phyloP scores from a whole-genome alignment of 2,888 invertebrate species.

The Brachynemurus nebulosus region DNA sequence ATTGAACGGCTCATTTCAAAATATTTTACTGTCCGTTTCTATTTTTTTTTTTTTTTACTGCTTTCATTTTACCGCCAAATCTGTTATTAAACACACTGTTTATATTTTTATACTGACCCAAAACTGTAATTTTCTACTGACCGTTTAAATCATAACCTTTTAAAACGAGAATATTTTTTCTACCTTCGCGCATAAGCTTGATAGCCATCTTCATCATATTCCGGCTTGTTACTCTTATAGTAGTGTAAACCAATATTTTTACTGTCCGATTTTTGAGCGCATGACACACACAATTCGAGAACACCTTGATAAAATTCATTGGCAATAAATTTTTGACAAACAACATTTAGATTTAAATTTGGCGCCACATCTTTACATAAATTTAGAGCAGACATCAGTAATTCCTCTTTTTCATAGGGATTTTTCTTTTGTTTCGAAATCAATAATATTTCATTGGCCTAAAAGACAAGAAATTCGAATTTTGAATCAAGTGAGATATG shows the following conservation, averaged over 20 bases:
- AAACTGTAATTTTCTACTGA: too few species aligned
- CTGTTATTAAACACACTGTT: too few species aligned
- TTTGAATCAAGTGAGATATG: not conserved
- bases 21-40: too few species aligned
- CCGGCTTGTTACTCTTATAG: constrained; percentile 70
- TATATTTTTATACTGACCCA: too few species aligned
- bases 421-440: constrained; percentile 63
- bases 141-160: too few species aligned
- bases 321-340: constrained; percentile 71
- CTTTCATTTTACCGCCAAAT: too few species aligned
- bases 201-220: constrained; percentile 72
- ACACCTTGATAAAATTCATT: constrained; percentile 78
- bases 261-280: constrained; percentile 79
- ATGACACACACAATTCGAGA: constrained; percentile 72
- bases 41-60: too few species aligned
- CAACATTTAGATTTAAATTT: constrained; percentile 67
- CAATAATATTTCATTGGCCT: constrained; percentile 81
- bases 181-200: constrained; percentile 55
- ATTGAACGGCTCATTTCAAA: too few species aligned
- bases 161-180: too few species aligned
- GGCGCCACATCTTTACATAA: constrained; percentile 82
- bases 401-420: constrained; percentile 59
- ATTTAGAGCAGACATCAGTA: constrained; percentile 63
- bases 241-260: constrained; percentile 77
- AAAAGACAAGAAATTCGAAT: constrained; percentile 20